A percentile compares a stretch with the other conserved stretches of the same genome.
phyloP scores from a whole-genome alignment of 1,140 invertebrate species.

The Euborellia annulipes region DNA sequence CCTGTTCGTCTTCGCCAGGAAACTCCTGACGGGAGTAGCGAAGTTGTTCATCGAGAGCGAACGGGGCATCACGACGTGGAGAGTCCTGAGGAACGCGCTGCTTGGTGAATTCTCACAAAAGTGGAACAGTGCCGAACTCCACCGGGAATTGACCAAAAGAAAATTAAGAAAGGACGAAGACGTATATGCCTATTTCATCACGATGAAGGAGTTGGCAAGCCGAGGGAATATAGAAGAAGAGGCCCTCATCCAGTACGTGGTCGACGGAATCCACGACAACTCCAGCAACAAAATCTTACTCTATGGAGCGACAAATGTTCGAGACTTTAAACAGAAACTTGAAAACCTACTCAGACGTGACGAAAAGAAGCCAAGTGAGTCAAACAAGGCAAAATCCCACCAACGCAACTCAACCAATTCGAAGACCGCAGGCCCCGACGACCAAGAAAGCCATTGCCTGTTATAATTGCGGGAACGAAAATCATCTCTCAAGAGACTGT shows the following conservation, averaged over 20 bases:
- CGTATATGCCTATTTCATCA: slow-evolving; percentile 9
- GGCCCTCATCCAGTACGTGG: slow-evolving; percentile 19
- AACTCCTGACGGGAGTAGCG: slow-evolving; percentile 10
- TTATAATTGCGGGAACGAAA: slow-evolving; percentile 9
- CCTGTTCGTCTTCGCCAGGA: slow-evolving; percentile 13
- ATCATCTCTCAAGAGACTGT: slow-evolving; percentile 3
- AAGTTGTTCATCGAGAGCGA: slow-evolving; percentile 12
- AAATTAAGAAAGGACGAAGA: slow-evolving; percentile 5
- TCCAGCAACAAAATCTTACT: slow-evolving; percentile 12
- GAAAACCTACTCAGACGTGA: slow-evolving; percentile 1
- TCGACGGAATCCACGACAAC: slow-evolving; percentile 17
- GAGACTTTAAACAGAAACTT: slow-evolving; percentile 11
- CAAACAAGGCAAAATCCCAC: too few species aligned
- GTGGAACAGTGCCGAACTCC: slow-evolving; percentile 8
- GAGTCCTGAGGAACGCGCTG: slow-evolving; percentile 8
- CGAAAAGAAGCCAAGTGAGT: not conserved
- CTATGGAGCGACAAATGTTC: slow-evolving; percentile 10
- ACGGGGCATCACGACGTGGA: slow-evolving; percentile 7
- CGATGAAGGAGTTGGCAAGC: slow-evolving; percentile 9
- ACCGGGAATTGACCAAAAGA: slow-evolving; percentile 6
- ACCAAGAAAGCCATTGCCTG: not conserved
- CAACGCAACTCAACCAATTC: too few species aligned
- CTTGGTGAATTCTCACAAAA: slow-evolving; percentile 6
- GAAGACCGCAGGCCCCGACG: not conserved
- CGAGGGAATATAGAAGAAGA: slow-evolving; percentile 13